Evolutionary conservation across 1,140 invertebrate genomes (phyloP), one percentile per base, ranked within the genome.

Genomic region (Drosophila novamexicana): DNA sequence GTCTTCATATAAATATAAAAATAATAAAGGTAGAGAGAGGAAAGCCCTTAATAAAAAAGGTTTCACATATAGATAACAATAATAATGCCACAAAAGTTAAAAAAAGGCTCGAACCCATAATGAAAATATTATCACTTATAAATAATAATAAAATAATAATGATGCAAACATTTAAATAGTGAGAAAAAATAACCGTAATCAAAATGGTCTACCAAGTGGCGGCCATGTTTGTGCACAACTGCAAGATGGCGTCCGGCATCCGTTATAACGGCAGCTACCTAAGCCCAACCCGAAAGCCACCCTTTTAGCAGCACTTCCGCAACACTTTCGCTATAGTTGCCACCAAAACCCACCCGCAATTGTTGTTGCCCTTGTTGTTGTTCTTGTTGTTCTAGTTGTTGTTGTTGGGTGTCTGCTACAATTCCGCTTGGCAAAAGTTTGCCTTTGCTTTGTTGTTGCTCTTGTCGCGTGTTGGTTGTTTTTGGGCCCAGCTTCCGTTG

Each of bases 161-260:
- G 16, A 18, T 47, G 44, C 44, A 32, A 50, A 34, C 49, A 50
- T 34, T 32, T n/a, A 50, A 50, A 32, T 1, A 12, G 12, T 0
- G 12, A 29, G 29, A 29, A 50, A 12, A 32, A 50, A 32, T 8
- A 10, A 22, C 29, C 29, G 14, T n/a, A 34, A 53, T 53, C 50
- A 37, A 37, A 53, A 36, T 53, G 34, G 50, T 53, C 16, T 36
- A 53, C 50, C 50, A n/a, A 67, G 34, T 73, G 70, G 50, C 79
- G 75, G 83, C 79, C 83, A 86, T 88, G 83, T 88, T 86, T 86
- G 72, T 63, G 64, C 85, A 79, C 72, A 88, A 77, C 58, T 65
- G 76, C 83, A 86, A 82, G 76, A 86, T 86, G 83, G 83, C 83
- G 83, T 57, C 68, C 83, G 68, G 79, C 79, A 79, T 82, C 83